Evolutionary conservation across 2,113 vertebrate species (phyloP).

Genomic region (Mesembrinibis cayennensis): DNA sequence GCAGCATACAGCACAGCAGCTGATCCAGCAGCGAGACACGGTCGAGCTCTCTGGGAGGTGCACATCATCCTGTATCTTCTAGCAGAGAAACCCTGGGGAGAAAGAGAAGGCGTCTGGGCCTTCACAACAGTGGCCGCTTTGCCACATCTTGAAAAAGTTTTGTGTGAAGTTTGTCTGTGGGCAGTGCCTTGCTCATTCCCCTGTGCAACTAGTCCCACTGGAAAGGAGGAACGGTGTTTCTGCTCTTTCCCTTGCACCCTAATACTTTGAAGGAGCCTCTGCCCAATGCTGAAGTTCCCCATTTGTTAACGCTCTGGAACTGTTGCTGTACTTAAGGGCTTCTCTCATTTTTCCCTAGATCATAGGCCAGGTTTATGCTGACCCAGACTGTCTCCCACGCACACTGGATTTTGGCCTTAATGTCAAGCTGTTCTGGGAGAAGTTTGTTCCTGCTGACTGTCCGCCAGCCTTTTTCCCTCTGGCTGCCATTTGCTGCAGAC

Average conservation of each 20-base stretch:
- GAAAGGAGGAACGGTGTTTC: not conserved
- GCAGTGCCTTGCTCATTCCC: not conserved
- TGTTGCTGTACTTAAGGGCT: not conserved
- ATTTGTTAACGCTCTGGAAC: not conserved
- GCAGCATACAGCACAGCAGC: not conserved
- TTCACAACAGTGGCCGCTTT: not conserved
- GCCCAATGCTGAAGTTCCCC: not conserved
- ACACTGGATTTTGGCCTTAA: constrained; percentile 95
- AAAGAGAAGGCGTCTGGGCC: not conserved
- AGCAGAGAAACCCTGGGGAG: not conserved
- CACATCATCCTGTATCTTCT: not conserved
- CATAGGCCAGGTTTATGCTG: constrained; percentile 96
- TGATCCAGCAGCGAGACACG: not conserved
- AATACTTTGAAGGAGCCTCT: not conserved
- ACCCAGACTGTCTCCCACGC: constrained; percentile 94
- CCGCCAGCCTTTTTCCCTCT: constrained; percentile 93
- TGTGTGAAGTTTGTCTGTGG: not conserved
- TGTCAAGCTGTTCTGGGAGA: constrained; percentile 92
- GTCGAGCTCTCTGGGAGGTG: not conserved
- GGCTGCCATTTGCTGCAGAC: constrained; percentile 91
- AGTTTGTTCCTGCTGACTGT: constrained; percentile 93
- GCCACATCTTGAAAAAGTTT: not conserved
- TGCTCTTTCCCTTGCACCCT: not conserved
- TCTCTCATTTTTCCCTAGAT: constrained; percentile 78
- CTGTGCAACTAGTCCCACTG: not conserved